Evolutionary conservation across 2,797 vertebrate species (phyloP).

Genomic region (Falco columbarius): DNA sequence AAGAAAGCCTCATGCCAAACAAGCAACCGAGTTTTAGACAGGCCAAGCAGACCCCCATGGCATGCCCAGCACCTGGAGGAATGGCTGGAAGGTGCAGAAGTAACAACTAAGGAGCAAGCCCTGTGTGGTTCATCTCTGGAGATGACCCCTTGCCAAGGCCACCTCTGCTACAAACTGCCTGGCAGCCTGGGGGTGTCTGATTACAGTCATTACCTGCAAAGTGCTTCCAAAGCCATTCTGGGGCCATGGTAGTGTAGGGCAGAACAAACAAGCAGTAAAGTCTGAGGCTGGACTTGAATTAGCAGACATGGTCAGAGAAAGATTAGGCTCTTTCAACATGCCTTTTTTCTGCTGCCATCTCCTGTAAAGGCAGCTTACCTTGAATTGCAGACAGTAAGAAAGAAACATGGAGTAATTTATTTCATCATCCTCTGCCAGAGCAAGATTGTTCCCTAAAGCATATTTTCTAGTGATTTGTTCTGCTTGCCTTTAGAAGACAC

Average conservation of each 20-base stretch:
- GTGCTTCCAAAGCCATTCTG: background rate
- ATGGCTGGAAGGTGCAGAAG: background rate
- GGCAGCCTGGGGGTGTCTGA: background rate
- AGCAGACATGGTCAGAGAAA: background rate
- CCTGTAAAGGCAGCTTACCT: constrained; percentile 12
- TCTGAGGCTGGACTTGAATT: background rate
- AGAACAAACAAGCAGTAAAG: background rate
- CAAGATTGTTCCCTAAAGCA: constrained; percentile 24
- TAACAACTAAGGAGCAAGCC: background rate
- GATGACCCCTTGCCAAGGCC: background rate
- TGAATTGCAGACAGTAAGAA: constrained; percentile 12
- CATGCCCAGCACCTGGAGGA: background rate
- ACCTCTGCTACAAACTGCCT: background rate
- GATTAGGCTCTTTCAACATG: background rate
- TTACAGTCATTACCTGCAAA: background rate
- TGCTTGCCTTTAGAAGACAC: constrained; percentile 38
- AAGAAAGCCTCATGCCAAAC: background rate
- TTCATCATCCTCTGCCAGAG: constrained; percentile 13
- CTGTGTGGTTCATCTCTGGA: accelerated
- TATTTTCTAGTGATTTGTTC: constrained; percentile 45
- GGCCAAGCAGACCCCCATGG: background rate
- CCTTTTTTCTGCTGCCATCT: background rate
- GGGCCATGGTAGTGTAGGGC: background rate
- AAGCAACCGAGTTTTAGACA: background rate
- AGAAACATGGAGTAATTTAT: constrained; percentile 33